Base-by-base conservation (phyloP, 2,113 vertebrate species). In the Passer domesticus region DNA sequence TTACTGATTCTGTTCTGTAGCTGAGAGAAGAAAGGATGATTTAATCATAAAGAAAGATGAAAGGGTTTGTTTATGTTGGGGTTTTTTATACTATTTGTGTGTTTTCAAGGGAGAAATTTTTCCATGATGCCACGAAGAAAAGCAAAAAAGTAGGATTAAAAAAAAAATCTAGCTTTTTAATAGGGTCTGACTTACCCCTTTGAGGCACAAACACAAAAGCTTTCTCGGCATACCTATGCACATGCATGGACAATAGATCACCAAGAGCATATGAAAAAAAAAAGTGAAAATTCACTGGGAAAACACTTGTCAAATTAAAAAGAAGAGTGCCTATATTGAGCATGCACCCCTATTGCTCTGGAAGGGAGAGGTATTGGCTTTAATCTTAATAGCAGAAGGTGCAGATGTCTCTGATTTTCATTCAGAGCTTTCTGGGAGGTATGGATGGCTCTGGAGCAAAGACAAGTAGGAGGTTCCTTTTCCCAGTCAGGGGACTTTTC, bases 291-390 rank as follows among this genome's bases (percentile, higher is more conserved):
- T 30, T 59, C 21, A 19, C 10, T 60, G 13, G 31, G 11, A 47
- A 83, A 79, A 78, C 5, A 67, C 6, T 13, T 66, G 18, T 22
- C 10, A 4, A 7, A 6, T 28, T 33, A 64, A n/a, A 23, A 43
- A 11, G 10, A 15, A 56, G 1, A 28, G 2, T 33, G 11, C 8
- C 15, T 24, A 2, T 0, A 0, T 69, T 63, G 78, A 64, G 9
- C 10, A 35, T 19, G 3, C 11, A 52, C 7, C 2, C 1, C 33
- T 72, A 1, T 4, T 81, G 24, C 13, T 56, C 24, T 37, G 31
- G 21, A 84, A 87, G 14, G 33, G 15, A 81, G 3, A 52, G 11
- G 11, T 27, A 11, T 21, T 75, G 18, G 9, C 15, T 67, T 77
- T 78, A 52, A 62, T 28, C 52, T 82, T 55, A 27, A 8, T 13